A percentile compares a stretch with the other conserved stretches of the same genome.
These are phyloP conservation scores for Pelosia muscerda DNA, from an alignment of 2,888 invertebrate genomes.

Conservation along the genomic window DNA sequence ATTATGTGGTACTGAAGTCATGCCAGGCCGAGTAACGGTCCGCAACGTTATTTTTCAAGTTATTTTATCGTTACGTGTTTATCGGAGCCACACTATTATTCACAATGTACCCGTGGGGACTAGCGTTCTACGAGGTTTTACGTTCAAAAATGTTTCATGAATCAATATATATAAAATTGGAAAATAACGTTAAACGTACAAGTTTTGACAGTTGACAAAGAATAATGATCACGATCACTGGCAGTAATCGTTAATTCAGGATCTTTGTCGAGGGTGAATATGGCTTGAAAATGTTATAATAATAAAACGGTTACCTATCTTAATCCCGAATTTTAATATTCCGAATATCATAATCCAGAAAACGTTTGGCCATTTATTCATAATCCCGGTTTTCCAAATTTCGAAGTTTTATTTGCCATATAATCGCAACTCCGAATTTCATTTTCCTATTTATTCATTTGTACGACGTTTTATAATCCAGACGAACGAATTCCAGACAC, in stretches of 20 bases:
- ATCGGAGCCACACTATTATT: neutral
- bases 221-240: slow-evolving; percentile 4
- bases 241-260: neutral
- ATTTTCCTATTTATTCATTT: no score
- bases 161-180: slow-evolving; percentile 1
- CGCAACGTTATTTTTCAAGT: neutral
- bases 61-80: neutral
- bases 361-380: no score
- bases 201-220: slow-evolving; percentile 4
- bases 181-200: neutral
- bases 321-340: no score
- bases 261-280: neutral
- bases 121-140: no score
- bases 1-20: neutral
- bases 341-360: no score
- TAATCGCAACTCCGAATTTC: no score
- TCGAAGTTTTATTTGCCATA: no score
- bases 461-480: no score
- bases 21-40: neutral
- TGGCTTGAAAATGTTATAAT: neutral
- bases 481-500: no score
- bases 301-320: no score
- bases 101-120: neutral
- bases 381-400: no score
- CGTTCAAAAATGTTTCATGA: neutral